Conservation (phyloP, 1,140 invertebrate genomes). For the Argopecten irradians region DNA sequence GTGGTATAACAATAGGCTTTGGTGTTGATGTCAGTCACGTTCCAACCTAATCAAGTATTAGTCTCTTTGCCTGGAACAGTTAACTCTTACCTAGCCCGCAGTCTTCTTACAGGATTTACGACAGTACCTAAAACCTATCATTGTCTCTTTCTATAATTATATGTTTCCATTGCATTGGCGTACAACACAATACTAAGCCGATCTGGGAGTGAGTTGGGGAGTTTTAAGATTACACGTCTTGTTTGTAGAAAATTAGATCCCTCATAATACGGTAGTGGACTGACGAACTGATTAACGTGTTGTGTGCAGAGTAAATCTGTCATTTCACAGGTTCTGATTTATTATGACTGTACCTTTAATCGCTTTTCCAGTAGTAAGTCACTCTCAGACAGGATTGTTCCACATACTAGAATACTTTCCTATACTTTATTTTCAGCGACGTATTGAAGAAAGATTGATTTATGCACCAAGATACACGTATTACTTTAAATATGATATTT, state of each 20-base stretch:
- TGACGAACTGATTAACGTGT: background rate
- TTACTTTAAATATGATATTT: no score
- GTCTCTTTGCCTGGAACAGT: conserved; percentile 14
- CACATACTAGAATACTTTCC: background rate
- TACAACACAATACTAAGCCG: background rate
- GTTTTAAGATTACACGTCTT: conserved; percentile 13
- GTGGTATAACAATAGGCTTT: background rate
- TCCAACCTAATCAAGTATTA: background rate
- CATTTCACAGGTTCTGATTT: background rate
- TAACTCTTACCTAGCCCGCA: background rate
- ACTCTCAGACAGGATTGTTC: background rate
- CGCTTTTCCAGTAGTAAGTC: background rate
- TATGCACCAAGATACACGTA: no score
- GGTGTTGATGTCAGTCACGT: background rate
- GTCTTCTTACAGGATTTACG: background rate
- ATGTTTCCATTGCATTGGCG: background rate
- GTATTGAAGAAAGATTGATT: no score
- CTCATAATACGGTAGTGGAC: background rate
- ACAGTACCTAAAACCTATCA: background rate
- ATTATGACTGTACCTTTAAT: background rate
- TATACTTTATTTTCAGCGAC: background rate
- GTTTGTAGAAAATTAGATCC: background rate
- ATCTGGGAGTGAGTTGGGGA: background rate
- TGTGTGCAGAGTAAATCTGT: background rate
- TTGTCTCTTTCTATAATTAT: conserved; percentile 18